Evolutionary conservation across 2,113 vertebrate genomes (phyloP).

Genomic region (Mohoua ochrocephala): DNA sequence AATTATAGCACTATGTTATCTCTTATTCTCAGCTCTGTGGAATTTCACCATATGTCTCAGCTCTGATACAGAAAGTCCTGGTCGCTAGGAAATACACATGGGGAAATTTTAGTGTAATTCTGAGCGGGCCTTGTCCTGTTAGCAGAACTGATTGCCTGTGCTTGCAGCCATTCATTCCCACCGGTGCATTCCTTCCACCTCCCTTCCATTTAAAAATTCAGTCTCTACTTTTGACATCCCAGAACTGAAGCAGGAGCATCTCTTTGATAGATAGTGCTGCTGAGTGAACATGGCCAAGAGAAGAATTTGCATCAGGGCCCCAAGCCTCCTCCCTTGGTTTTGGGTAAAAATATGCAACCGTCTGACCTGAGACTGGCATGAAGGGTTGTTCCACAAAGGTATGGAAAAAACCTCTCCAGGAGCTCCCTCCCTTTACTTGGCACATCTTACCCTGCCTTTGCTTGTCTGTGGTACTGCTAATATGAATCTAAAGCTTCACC

Average conservation of each 20-base stretch:
- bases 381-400: not conserved
- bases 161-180: not conserved
- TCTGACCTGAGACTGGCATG: not conserved
- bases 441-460: not conserved
- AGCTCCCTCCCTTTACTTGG: not conserved
- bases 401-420: not conserved
- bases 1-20: not conserved
- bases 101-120: not conserved
- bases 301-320: accelerated
- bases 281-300: not conserved
- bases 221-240: not conserved
- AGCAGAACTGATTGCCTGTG: not conserved
- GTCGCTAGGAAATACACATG: accelerated
- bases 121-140: not conserved
- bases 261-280: not conserved
- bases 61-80: not conserved
- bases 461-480: not conserved
- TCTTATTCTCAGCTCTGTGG: not conserved
- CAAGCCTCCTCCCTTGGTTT: not conserved
- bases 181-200: accelerated
- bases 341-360: not conserved
- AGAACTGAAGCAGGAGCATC: not conserved
- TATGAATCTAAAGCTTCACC: not conserved
- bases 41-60: not conserved
- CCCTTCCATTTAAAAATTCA: not conserved